These are phyloP conservation scores for Apis florea DNA, from an alignment of 1,140 invertebrate species.

Conservation along the genomic window DNA sequence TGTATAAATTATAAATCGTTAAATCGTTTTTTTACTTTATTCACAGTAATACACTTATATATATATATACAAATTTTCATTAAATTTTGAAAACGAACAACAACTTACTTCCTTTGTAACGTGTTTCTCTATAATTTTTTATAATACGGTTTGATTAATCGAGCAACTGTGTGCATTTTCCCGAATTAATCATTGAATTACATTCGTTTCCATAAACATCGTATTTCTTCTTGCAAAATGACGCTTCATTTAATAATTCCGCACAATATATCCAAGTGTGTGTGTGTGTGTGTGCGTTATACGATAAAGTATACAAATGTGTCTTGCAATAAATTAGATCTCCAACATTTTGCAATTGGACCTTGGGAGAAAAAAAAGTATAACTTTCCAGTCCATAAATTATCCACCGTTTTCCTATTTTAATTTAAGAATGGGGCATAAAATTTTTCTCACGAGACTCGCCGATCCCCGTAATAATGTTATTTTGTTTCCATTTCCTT, in stretches of 20 bases:
- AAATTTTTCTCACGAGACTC: slow-evolving; percentile 14
- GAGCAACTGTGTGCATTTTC: neutral
- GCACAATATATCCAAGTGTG: neutral
- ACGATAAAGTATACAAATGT: neutral
- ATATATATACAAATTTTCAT: too few relatives aligned
- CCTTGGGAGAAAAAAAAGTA: neutral
- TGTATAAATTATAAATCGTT: too few relatives aligned
- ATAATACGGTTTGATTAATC: neutral
- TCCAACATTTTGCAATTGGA: neutral
- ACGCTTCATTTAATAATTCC: too few relatives aligned
- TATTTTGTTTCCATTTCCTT: too few relatives aligned
- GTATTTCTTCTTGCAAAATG: too few relatives aligned
- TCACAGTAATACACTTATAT: too few relatives aligned
- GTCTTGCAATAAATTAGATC: slow-evolving; percentile 5
- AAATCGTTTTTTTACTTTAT: too few relatives aligned
- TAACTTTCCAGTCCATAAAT: neutral
- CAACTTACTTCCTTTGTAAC: neutral
- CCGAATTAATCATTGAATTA: too few relatives aligned
- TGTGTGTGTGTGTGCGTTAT: too few relatives aligned
- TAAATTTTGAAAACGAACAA: too few relatives aligned
- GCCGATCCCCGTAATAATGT: too few relatives aligned
- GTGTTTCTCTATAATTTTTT: neutral
- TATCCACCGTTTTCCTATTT: slow-evolving; percentile 11
- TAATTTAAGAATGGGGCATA: slow-evolving; percentile 1
- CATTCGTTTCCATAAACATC: too few relatives aligned